Evolutionary conservation across 2,888 invertebrate genomes (phyloP).

Genomic region (Masnerella sp.): DNA sequence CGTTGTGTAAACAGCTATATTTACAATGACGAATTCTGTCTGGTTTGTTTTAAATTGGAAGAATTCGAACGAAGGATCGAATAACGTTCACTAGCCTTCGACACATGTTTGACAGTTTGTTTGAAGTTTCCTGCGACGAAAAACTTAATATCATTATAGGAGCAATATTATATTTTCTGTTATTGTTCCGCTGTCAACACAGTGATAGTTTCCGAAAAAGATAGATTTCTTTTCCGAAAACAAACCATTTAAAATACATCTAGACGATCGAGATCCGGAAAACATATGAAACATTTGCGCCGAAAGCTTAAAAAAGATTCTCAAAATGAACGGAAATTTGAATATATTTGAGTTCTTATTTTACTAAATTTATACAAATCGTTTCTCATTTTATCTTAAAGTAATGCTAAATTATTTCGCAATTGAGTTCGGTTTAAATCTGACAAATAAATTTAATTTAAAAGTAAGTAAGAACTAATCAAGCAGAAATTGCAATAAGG

Average conservation of each 20-base stretch:
- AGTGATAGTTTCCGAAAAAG: conserved; percentile 11
- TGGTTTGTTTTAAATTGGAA: too few species aligned
- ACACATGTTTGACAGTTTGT: conserved; percentile 24
- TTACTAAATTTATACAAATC: too few species aligned
- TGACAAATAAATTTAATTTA: conserved; percentile 46
- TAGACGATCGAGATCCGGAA: neutral
- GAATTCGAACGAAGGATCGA: conserved; percentile 2
- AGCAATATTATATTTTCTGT: conserved; percentile 20
- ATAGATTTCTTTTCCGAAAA: conserved; percentile 24
- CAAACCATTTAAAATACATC: conserved; percentile 25
- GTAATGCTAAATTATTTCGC: too few species aligned
- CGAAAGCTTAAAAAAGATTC: conserved; percentile 29
- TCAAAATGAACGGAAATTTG: too few species aligned
- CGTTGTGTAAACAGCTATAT: too few species aligned
- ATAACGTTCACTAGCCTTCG: conserved; percentile 2
- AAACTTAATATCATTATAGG: conserved; percentile 12
- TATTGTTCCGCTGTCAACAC: conserved; percentile 40
- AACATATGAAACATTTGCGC: neutral
- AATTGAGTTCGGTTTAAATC: too few species aligned
- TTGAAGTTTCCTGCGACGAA: conserved; percentile 9
- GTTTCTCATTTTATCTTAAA: too few species aligned
- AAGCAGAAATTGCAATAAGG: conserved; percentile 40
- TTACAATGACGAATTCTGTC: too few species aligned
- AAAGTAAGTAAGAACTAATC: conserved; percentile 34
- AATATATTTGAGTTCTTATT: too few species aligned